A percentile compares a stretch with the other conserved stretches of the same genome.
These are phyloP conservation scores for Emydocephalus ijimae DNA, from an alignment of 2,113 vertebrate genomes.

Conservation along the genomic window DNA sequence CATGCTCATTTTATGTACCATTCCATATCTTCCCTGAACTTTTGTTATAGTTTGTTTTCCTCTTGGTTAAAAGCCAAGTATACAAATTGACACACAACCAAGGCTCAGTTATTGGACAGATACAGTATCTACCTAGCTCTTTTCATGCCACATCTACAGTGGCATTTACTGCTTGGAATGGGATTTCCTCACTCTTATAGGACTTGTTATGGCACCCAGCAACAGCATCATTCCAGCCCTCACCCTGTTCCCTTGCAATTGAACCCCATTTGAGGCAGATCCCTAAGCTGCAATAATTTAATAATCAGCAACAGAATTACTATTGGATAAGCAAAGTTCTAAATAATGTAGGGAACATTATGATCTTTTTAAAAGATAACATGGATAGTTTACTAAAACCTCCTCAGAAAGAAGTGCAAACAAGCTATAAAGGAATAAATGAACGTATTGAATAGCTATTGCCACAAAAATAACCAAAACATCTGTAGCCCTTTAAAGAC, in stretches of 20 bases:
- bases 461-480: not conserved
- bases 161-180: not conserved
- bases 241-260: not conserved
- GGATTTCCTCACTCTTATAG: not conserved
- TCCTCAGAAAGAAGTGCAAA: not conserved
- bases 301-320: not conserved
- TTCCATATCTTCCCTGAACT: not conserved
- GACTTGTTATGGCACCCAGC: not conserved
- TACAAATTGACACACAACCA: not conserved
- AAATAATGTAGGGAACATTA: not conserved
- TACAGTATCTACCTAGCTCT: not conserved
- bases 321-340: not conserved
- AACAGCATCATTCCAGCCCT: not conserved
- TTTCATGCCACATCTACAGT: not conserved
- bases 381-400: not conserved
- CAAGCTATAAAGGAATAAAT: not conserved
- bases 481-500: not conserved
- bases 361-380: not conserved
- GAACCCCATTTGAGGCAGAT: not conserved
- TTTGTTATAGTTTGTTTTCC: not conserved
- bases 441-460: not conserved
- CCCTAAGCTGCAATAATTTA: not conserved
- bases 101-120: not conserved
- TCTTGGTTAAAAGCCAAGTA: not conserved
- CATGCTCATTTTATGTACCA: no score